Evolutionary conservation across 2,797 vertebrate genomes (phyloP), one percentile per base, ranked within the genome.

Genomic region (Pipistrellus pygmaeus): DNA sequence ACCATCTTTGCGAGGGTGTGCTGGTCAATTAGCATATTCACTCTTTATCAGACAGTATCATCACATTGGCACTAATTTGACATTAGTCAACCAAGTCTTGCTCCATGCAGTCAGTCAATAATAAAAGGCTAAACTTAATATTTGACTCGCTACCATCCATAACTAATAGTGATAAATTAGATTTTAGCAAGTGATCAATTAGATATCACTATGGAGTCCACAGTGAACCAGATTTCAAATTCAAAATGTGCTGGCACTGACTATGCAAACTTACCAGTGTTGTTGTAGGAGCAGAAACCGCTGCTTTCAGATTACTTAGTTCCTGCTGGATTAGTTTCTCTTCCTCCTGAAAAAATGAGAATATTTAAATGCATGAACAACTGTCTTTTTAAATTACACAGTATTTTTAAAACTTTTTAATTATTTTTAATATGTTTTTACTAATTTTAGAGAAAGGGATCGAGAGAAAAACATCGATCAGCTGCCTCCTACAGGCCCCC

Each of bases 291-390:
- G 99, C 99, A 6, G 99, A 99, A 57, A 99, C 98, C n/a, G 99
- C 99, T 14, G 98, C 98, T 98, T 99, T 99, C 96, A 99, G 98
- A 62, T 98, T 98, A 85, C 86, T 97, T 66, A 99, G 97, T 9
- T 99, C 99, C 97, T 99, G 99, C 44, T 99, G 99, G 93, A 99
- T 99, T 91, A 99, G 98, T 89, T 99, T 99, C 96, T 99, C 99
- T 97, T 99, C 99, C 81, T 99, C 99, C 99, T 99, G 90, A 95
- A 97, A 89, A 87, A 72, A 96, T 62, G 11, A 46, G 96, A 83
- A 35, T 53, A 94, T 51, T 88, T 94, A 96, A 73, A 80, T 38
- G 0, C 20, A 69, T 21, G 0, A 85, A 30, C 0, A 32, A 78
- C 6, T 15, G 17, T 44, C 44, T 44, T 44, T 44, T 44, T 44